phyloP scores from a whole-genome alignment of 2,888 invertebrate species.

The Diarsia mendica region DNA sequence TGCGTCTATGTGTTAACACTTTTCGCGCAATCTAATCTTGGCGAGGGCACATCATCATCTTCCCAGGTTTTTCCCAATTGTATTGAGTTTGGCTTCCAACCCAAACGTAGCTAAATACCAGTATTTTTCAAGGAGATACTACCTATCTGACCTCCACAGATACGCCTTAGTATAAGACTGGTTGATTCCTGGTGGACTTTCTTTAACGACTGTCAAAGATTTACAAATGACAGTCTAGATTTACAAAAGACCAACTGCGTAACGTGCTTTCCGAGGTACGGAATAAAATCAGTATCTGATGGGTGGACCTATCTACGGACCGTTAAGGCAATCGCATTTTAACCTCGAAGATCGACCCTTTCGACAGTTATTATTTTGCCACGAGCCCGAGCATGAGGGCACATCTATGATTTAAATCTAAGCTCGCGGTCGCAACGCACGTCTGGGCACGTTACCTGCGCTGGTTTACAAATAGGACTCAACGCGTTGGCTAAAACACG shows the following conservation, averaged over 20 bases:
- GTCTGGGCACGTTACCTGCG: conserved; percentile 56
- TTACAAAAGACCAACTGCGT: neutral
- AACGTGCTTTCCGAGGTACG: neutral
- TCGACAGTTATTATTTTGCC: neutral
- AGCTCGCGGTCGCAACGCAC: conserved; percentile 44
- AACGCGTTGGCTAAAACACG: conserved; percentile 43
- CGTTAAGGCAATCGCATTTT: neutral
- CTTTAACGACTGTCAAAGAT: neutral
- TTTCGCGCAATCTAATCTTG: neutral
- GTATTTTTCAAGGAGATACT: neutral
- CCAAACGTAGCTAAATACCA: neutral
- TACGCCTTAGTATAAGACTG: neutral
- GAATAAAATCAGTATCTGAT: neutral
- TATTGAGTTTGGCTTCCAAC: neutral
- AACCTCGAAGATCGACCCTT: neutral
- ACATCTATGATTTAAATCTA: neutral
- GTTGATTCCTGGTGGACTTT: neutral
- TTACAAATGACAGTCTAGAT: neutral
- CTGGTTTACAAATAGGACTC: conserved; percentile 48
- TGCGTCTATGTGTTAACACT: neutral
- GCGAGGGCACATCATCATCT: neutral
- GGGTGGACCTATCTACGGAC: too few relatives aligned
- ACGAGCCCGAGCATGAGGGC: neutral
- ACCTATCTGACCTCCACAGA: neutral
- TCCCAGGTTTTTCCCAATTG: neutral